phyloP scores from a whole-genome alignment of 1,140 invertebrate genomes.

The Armadillidium nasatum region DNA sequence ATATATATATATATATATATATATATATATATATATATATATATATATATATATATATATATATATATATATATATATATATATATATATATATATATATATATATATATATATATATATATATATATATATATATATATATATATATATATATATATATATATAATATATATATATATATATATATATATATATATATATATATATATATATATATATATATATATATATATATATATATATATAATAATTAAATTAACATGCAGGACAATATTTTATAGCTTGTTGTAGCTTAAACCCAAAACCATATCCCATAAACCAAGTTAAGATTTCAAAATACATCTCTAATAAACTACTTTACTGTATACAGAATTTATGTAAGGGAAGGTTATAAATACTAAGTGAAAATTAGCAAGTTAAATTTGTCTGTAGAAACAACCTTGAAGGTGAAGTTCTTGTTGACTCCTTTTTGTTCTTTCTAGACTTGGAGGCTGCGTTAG shows the following conservation, averaged over 20 bases:
- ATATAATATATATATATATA: background rate
- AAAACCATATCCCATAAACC: too few relatives aligned
- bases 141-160: constrained; percentile 18
- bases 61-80: background rate
- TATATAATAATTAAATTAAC: background rate
- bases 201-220: constrained; percentile 12
- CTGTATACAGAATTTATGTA: too few relatives aligned
- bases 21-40: background rate
- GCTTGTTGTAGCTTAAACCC: too few relatives aligned
- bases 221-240: constrained; percentile 11
- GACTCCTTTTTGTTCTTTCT: background rate
- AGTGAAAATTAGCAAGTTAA: too few relatives aligned
- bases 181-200: constrained; percentile 9
- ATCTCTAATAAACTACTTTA: too few relatives aligned
- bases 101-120: background rate
- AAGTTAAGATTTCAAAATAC: too few relatives aligned
- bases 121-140: constrained; percentile 16
- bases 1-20: background rate
- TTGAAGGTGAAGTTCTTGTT: background rate
- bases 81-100: constrained; percentile 13
- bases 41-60: background rate
- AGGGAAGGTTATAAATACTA: too few relatives aligned
- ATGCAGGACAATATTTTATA: too few relatives aligned
- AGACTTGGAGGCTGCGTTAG: background rate
- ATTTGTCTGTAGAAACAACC: background rate